Percentiles rank a stretch among this genome's conserved stretches.
Evolutionary conservation across 2,113 vertebrate genomes (phyloP).

Genomic region (Thalassoma bifasciatum): DNA sequence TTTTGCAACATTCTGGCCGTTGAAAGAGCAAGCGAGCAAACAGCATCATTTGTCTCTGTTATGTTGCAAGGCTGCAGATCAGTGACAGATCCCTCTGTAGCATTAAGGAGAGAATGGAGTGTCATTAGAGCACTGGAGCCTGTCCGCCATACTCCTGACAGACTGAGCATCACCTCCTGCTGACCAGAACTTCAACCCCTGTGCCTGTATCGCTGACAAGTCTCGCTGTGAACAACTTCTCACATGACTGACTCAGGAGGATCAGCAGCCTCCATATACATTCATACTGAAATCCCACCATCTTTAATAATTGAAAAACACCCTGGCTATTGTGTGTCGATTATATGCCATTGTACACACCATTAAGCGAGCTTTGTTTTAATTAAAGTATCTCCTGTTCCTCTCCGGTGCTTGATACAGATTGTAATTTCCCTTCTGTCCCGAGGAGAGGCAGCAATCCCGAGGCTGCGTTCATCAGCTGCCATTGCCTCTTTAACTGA

Average conservation of each 20-base stretch:
- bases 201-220: constrained; percentile 31
- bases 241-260: constrained; percentile 44
- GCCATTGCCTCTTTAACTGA: constrained; percentile 88
- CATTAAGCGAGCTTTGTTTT: constrained; percentile 94
- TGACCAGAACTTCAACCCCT: constrained; percentile 52
- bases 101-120: constrained; percentile 65
- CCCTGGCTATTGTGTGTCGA: constrained; percentile 84
- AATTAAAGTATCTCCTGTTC: constrained; percentile 91
- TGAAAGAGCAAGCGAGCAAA: constrained; percentile 45
- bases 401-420: constrained; percentile 87
- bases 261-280: constrained; percentile 27
- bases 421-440: constrained; percentile 85
- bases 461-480: constrained; percentile 88
- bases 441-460: constrained; percentile 86
- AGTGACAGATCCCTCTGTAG: constrained; percentile 59
- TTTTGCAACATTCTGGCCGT: constrained; percentile 22
- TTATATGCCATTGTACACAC: constrained; percentile 93
- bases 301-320: constrained; percentile 87
- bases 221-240: constrained; percentile 45
- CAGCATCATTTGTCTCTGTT: constrained; percentile 71
- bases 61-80: constrained; percentile 56
- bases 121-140: constrained; percentile 61
- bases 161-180: constrained; percentile 45
- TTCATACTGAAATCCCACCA: constrained; percentile 73
- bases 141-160: constrained; percentile 53